Base-by-base conservation (phyloP, 2,113 vertebrate genomes). In the Haplochromis burtoni region DNA sequence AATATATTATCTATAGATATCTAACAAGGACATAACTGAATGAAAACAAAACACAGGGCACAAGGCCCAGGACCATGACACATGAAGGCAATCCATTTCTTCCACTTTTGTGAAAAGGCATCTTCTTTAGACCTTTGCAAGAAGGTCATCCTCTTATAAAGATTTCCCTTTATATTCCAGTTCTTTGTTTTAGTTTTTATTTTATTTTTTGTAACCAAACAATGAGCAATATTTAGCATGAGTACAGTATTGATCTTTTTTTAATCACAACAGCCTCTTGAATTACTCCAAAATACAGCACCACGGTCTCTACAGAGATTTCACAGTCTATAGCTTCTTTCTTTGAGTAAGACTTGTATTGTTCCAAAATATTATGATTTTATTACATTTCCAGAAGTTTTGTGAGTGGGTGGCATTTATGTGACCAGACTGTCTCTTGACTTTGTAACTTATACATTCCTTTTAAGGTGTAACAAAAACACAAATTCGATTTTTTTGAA, bases 401-500 rank as follows among this genome's bases (percentile, higher is more conserved):
- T 6, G 19, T 19, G 49, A 51, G 49, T 51, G 8, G 49, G 8
- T 51, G 49, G 8, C 1, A n/a, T 51, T 51, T 3, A 51, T n/a
- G 2, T 51, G 47, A 5, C 47, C 47, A 51, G 17, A 51, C 47
- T 51, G 2, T 51, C 8, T 1, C 47, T 17, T 5, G 3, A 8
- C 1, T n/a, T n/a, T n/a, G 47, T 51, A 3, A 51, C 47, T 2
- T 17, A 51, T 3, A 51, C 49, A n/a, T 10, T 51, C 2, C 49
- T 51, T n/a, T 19, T 51, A 51, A 51, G 19, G 5, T 53, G 51
- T 0, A 53, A 53, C 3, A 53, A 53, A 54, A 54, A 54, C 19
- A n/a, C 10, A 21, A 54, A 54, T 54, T 54, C 0, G 1, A 5
- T n/a, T 53, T 3, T n/a, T n/a, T 53, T 0, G 1, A 54, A 0